Evolutionary conservation across 2,113 vertebrate genomes (phyloP).

Genomic region (Platanista minor): DNA sequence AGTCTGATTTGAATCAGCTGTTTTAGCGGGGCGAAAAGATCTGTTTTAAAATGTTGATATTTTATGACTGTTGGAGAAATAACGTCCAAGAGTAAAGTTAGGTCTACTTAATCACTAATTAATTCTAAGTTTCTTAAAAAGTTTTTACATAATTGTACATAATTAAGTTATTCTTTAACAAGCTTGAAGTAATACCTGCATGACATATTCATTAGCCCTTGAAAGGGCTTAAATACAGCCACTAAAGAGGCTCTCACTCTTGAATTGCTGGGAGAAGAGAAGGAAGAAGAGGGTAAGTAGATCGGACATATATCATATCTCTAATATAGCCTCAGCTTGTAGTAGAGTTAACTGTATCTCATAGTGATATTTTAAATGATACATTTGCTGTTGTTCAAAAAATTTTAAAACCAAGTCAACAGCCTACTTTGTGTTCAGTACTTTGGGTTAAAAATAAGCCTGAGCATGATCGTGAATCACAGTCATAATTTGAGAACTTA

Average conservation of each 20-base stretch:
- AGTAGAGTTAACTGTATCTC: not conserved
- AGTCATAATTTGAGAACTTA: conserved; percentile 41
- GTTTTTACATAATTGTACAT: not conserved
- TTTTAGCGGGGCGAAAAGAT: not conserved
- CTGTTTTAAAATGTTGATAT: not conserved
- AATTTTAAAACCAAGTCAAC: not conserved
- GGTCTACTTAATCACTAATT: not conserved
- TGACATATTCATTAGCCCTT: not conserved
- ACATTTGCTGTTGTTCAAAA: conserved; percentile 35
- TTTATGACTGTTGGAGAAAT: not conserved
- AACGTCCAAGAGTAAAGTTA: not conserved
- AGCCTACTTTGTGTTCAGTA: not conserved
- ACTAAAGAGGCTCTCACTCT: not conserved
- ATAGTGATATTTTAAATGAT: not conserved
- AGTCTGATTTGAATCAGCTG: not conserved
- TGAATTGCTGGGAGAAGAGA: not conserved
- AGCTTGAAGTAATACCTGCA: not conserved
- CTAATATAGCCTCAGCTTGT: not conserved
- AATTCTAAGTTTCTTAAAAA: not conserved
- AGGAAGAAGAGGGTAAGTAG: not conserved
- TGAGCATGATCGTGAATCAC: conserved; percentile 36
- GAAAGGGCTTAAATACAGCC: not conserved
- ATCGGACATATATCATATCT: not conserved
- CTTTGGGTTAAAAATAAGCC: conserved; percentile 50
- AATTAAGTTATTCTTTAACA: not conserved